These are phyloP conservation scores for Luperina testacea DNA, from an alignment of 2,888 invertebrate genomes.

Conservation along the genomic window DNA sequence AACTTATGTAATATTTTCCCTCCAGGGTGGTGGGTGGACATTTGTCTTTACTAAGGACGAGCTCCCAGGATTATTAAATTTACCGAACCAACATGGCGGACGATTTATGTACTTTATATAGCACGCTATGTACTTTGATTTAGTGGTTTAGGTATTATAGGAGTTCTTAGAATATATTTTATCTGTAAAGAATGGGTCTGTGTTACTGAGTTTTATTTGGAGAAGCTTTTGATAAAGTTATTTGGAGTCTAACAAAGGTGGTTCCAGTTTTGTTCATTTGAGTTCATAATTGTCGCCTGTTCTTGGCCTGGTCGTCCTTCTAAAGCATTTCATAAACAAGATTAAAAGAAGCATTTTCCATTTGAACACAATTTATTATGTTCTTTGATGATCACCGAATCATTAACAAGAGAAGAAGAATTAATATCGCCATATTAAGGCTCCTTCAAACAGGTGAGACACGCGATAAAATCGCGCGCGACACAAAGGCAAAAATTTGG, in stretches of 20 bases:
- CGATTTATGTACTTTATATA: slow-evolving; percentile 68
- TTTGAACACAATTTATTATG: neutral
- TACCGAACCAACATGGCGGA: slow-evolving; percentile 79
- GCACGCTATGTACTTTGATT: slow-evolving; percentile 68
- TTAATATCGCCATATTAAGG: neutral
- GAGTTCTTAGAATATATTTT: slow-evolving; percentile 61
- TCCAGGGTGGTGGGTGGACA: slow-evolving; percentile 81
- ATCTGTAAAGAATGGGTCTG: slow-evolving; percentile 57
- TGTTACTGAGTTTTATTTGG: slow-evolving; percentile 51
- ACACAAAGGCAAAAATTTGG: no score
- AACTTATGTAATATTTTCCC: slow-evolving; percentile 77
- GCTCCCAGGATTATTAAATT: slow-evolving; percentile 84
- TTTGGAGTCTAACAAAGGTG: slow-evolving; percentile 7
- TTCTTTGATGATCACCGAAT: neutral
- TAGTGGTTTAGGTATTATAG: slow-evolving; percentile 65
- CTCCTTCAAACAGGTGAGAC: no score
- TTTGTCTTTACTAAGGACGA: slow-evolving; percentile 78
- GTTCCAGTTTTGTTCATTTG: slow-evolving; percentile 12
- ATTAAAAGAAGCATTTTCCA: neutral
- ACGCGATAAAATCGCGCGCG: no score
- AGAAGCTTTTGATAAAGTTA: slow-evolving; percentile 33
- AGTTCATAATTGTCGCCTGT: slow-evolving; percentile 8
- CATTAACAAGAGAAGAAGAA: neutral
- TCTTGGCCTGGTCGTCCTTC: neutral
- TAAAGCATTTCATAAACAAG: neutral